Percentiles rank a stretch among this genome's conserved stretches.
Evolutionary conservation across 2,888 invertebrate species (phyloP).

Genomic region (Aleiodes leptofemur): DNA sequence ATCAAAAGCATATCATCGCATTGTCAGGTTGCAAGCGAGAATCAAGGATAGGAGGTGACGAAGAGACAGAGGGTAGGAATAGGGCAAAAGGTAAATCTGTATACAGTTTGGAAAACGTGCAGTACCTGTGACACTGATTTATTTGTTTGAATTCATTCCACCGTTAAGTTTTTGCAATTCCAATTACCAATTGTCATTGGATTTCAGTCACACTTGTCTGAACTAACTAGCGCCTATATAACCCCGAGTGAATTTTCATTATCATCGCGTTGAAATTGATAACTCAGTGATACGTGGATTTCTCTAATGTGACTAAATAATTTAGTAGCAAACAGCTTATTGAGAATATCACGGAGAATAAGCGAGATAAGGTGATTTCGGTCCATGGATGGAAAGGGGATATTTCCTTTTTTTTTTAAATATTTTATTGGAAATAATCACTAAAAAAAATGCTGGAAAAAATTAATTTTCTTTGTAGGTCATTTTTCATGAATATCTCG

Average conservation of each 20-base stretch:
- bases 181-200: conserved; percentile 57
- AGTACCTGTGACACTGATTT: not conserved
- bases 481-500: too few relatives aligned
- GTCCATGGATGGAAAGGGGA: too few relatives aligned
- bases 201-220: conserved; percentile 26
- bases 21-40: conserved; percentile 37
- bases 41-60: conserved; percentile 7
- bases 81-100: conserved; percentile 20
- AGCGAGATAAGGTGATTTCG: too few relatives aligned
- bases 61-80: conserved; percentile 6
- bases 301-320: conserved; percentile 3
- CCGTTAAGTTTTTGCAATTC: conserved; percentile 55
- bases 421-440: too few relatives aligned
- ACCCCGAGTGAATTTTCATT: conserved; percentile 26
- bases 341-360: too few relatives aligned
- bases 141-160: conserved; percentile 54
- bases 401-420: too few relatives aligned
- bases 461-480: too few relatives aligned
- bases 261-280: conserved; percentile 23
- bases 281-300: not conserved
- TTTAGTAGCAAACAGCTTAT: not conserved
- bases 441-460: too few relatives aligned
- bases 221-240: conserved; percentile 53
- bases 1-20: conserved; percentile 42
- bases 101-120: conserved; percentile 22